Evolutionary conservation across 1,140 invertebrate species (phyloP).

Genomic region (Leptinotarsa defecta): DNA sequence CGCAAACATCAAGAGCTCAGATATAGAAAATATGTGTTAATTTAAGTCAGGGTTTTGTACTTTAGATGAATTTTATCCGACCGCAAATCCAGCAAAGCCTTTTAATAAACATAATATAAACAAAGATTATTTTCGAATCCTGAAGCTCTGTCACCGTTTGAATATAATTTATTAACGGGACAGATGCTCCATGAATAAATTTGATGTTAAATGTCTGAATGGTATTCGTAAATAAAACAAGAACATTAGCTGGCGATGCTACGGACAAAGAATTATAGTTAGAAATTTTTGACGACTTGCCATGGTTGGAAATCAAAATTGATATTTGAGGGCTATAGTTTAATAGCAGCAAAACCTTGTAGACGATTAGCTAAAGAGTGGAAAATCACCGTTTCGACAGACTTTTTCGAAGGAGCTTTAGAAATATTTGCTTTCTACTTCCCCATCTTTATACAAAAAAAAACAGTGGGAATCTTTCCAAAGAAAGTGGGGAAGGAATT

Average conservation of each 20-base stretch:
- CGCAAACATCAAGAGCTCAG: no score
- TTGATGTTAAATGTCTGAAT: constrained; percentile 20
- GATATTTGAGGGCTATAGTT: no score
- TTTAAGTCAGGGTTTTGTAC: no score
- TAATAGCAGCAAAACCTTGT: neutral
- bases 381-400: no score
- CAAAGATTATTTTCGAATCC: constrained; percentile 40
- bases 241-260: neutral
- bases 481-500: no score
- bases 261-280: neutral
- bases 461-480: no score
- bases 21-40: no score
- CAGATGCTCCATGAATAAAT: constrained; percentile 32
- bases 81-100: constrained; percentile 27
- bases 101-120: constrained; percentile 31
- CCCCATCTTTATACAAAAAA: no score
- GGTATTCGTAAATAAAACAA: constrained; percentile 15
- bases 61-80: constrained; percentile 21
- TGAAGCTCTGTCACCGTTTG: constrained; percentile 27
- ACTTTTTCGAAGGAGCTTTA: no score
- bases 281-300: neutral
- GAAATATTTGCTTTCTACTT: no score
- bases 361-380: no score
- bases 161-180: constrained; percentile 31
- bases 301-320: no score